Evolutionary conservation across 1,140 invertebrate genomes (phyloP).

Genomic region (Cephus cinctus): DNA sequence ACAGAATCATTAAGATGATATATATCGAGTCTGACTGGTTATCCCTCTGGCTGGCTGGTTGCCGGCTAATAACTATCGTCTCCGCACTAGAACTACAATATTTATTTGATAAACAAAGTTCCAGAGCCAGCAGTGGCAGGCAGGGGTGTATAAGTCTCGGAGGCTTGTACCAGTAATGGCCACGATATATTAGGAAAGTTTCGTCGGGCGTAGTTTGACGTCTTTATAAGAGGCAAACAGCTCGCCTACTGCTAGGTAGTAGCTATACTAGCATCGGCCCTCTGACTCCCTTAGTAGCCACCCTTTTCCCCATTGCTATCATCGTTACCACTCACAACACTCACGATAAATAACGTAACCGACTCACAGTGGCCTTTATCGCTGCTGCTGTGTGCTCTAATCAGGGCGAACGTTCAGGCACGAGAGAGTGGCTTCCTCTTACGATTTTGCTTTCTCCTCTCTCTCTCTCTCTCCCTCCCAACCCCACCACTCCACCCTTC

Average conservation of each 20-base stretch:
- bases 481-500: no score
- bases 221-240: slow-evolving; percentile 47
- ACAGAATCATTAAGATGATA: slow-evolving; percentile 5
- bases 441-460: no score
- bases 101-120: slow-evolving; percentile 51
- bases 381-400: no score
- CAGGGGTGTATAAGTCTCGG: slow-evolving; percentile 27
- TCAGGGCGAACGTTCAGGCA: no score
- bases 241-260: slow-evolving; percentile 22
- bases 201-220: slow-evolving; percentile 41
- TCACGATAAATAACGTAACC: slow-evolving; percentile 19
- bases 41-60: no score
- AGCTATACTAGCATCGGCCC: no score
- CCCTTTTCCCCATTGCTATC: slow-evolving; percentile 18
- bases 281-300: no score
- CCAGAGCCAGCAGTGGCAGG: slow-evolving; percentile 25
- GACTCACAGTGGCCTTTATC: background rate
- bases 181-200: slow-evolving; percentile 49
- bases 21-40: background rate
- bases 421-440: no score
- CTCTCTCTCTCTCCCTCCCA: no score
- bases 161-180: slow-evolving; percentile 46
- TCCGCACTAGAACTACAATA: slow-evolving; percentile 23
- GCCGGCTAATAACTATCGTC: slow-evolving; percentile 5
- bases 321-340: slow-evolving; percentile 27